phyloP scores from a whole-genome alignment of 2,113 vertebrate genomes.

The Tragelaphus strepsiceros region DNA sequence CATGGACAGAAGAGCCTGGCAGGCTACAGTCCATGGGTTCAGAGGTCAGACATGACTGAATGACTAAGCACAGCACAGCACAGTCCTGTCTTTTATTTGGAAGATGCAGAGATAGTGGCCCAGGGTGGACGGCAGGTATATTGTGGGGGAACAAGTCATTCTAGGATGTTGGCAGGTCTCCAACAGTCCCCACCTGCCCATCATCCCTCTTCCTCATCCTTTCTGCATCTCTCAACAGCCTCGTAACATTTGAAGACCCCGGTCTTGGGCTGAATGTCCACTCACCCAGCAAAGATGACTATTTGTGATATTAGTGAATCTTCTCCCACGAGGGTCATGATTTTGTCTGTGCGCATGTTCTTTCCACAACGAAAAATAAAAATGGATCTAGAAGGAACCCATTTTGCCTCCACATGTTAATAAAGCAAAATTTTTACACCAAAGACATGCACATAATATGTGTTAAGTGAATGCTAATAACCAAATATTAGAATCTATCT shows the following conservation, averaged over 20 bases:
- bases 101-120: background rate
- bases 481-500: background rate
- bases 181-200: background rate
- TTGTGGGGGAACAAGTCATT: background rate
- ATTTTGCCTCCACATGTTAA: too few species aligned
- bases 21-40: background rate
- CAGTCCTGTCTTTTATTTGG: background rate
- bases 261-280: too few species aligned
- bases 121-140: background rate
- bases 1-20: background rate
- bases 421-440: background rate
- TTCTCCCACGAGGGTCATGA: background rate
- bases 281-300: background rate
- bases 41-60: background rate
- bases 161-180: background rate
- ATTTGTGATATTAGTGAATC: background rate
- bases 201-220: background rate
- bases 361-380: background rate
- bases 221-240: fast-evolving
- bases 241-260: fast-evolving
- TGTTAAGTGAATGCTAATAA: background rate
- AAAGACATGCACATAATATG: background rate
- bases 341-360: background rate
- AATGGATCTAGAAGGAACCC: too few species aligned
- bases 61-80: background rate